A percentile compares a stretch with the other conserved stretches of the same genome.
phyloP scores from a whole-genome alignment of 2,888 invertebrate species.

The Steromphala cineraria region DNA sequence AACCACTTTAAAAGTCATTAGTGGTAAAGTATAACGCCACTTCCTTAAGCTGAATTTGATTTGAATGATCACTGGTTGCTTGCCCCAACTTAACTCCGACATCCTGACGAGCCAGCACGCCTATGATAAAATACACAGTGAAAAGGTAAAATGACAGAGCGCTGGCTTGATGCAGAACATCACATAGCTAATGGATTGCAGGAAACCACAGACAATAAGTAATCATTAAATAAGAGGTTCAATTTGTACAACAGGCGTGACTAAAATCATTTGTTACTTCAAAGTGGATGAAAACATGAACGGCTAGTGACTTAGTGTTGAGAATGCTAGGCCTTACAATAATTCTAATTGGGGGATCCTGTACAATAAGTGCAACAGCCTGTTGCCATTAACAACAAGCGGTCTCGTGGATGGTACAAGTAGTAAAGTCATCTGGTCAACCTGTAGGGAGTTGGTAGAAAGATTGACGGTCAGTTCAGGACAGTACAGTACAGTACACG shows the following conservation, averaged over 20 bases:
- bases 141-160: background rate
- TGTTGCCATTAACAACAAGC: no score
- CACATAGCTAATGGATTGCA: background rate
- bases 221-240: conserved; percentile 11
- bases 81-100: background rate
- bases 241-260: conserved; percentile 8
- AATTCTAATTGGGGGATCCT: background rate
- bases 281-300: background rate
- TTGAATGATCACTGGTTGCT: background rate
- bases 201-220: conserved; percentile 12
- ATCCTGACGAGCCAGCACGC: background rate
- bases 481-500: background rate
- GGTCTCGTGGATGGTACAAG: background rate
- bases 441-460: background rate
- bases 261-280: background rate
- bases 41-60: background rate
- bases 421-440: background rate
- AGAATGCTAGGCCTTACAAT: background rate
- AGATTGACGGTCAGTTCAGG: background rate
- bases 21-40: no score
- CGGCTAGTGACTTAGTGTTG: background rate
- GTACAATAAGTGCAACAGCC: no score
- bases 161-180: background rate
- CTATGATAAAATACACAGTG: background rate
- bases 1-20: no score